Evolutionary conservation across 2,797 vertebrate species (phyloP).

Genomic region (Pagetopsis macropterus): DNA sequence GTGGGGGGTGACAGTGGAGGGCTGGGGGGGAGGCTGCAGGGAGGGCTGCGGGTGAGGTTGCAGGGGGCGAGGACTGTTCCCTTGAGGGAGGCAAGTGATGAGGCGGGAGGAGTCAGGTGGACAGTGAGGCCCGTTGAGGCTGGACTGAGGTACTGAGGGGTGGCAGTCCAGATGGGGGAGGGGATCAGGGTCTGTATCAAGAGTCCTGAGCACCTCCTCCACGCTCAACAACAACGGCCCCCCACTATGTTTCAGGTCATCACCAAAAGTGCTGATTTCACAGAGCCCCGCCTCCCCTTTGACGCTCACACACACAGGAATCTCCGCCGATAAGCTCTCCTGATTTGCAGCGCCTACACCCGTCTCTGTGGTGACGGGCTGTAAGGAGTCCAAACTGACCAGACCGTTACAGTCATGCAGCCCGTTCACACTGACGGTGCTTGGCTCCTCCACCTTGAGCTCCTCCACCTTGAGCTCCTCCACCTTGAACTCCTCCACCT

Average conservation of each 20-base stretch:
- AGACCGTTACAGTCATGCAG: slow-evolving; percentile 94
- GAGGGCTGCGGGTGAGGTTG: slow-evolving; percentile 85
- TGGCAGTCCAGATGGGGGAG: slow-evolving; percentile 68
- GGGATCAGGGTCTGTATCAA: slow-evolving; percentile 90
- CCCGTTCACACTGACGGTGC: slow-evolving; percentile 88
- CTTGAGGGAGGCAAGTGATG: slow-evolving; percentile 72
- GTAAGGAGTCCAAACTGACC: slow-evolving; percentile 83
- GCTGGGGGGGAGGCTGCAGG: slow-evolving; percentile 77
- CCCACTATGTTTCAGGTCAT: slow-evolving; percentile 91
- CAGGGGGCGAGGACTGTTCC: slow-evolving; percentile 79
- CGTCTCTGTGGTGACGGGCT: slow-evolving; percentile 64
- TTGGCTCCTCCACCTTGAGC: slow-evolving; percentile 76
- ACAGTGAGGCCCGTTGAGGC: slow-evolving; percentile 87
- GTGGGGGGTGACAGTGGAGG: slow-evolving; percentile 86
- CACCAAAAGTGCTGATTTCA: slow-evolving; percentile 88
- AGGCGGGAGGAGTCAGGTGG: slow-evolving; percentile 71
- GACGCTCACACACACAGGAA: slow-evolving; percentile 89
- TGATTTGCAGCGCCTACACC: slow-evolving; percentile 85
- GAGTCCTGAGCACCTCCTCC: slow-evolving; percentile 95
- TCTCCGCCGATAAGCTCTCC: slow-evolving; percentile 85
- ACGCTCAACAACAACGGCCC: slow-evolving; percentile 93
- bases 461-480: slow-evolving; percentile 80
- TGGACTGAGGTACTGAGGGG: slow-evolving; percentile 80
- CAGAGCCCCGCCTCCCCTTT: slow-evolving; percentile 86
- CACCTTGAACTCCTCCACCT: slow-evolving; percentile 80